Evolutionary conservation across 2,797 vertebrate species (phyloP).

Genomic region (Pitangus sulphuratus): DNA sequence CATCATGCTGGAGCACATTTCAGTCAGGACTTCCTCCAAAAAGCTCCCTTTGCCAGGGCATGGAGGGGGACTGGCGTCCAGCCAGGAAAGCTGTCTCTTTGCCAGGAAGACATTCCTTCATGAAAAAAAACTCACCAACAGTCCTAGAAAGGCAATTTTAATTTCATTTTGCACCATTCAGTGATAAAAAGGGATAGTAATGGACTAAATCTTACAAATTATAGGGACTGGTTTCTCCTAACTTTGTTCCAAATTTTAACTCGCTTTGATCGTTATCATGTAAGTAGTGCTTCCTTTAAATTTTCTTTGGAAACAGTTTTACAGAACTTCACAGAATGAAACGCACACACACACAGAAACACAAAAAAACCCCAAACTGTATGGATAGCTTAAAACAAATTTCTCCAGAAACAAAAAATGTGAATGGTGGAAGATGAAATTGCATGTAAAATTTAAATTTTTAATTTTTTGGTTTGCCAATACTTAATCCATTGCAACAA

Average conservation of each 20-base stretch:
- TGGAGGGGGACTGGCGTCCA: not conserved
- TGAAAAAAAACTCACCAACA: not conserved
- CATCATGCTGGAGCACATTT: not conserved
- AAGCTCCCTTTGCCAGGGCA: not conserved
- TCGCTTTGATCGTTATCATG: not conserved
- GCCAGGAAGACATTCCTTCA: slow-evolving; percentile 30
- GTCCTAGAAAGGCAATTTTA: not conserved
- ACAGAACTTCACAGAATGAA: not conserved
- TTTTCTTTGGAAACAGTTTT: not conserved
- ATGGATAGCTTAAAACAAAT: not conserved
- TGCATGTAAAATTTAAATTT: not conserved
- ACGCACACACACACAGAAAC: not conserved
- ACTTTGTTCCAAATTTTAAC: not conserved
- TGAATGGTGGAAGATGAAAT: not conserved
- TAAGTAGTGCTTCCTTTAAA: not conserved
- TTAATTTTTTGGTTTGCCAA: not conserved
- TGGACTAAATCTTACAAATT: not conserved
- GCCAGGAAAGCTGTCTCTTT: not conserved
- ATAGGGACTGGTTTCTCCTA: not conserved
- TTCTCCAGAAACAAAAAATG: not conserved
- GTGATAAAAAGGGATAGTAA: not conserved
- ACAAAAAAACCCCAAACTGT: fast-evolving
- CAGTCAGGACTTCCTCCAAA: not conserved
- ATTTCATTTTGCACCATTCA: not conserved
- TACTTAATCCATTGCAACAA: not conserved